phyloP scores from a whole-genome alignment of 2,888 invertebrate genomes.

The Calameuta filiformis region DNA sequence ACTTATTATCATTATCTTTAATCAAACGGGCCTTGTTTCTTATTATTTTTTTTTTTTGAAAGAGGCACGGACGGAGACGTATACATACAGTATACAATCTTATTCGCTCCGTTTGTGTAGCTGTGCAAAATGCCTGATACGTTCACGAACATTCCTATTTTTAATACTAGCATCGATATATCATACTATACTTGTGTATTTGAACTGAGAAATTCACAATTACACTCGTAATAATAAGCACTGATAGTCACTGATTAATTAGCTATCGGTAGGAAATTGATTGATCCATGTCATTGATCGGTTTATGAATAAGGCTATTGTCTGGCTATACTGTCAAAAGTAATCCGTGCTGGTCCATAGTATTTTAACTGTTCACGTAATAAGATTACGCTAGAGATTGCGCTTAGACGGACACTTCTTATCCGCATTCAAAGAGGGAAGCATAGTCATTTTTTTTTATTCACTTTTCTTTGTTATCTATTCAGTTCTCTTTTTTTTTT shows the following conservation, averaged over 20 bases:
- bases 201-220: background rate
- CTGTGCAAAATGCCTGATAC: background rate
- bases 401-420: background rate
- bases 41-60: background rate
- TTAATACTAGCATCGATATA: background rate
- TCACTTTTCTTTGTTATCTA: background rate
- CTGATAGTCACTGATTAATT: background rate
- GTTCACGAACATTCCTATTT: background rate
- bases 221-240: background rate
- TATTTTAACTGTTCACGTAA: background rate
- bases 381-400: background rate
- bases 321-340: background rate
- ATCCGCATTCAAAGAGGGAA: background rate
- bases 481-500: background rate
- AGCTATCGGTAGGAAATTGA: background rate
- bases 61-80: background rate
- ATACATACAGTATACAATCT: background rate
- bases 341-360: background rate
- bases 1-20: conserved; percentile 36
- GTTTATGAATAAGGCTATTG: background rate
- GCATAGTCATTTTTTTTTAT: background rate
- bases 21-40: background rate
- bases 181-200: background rate
- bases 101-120: background rate
- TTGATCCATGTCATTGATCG: background rate